These are phyloP conservation scores for Drosophila subpulchrella DNA, from an alignment of 1,140 invertebrate species.

Conservation along the genomic window DNA sequence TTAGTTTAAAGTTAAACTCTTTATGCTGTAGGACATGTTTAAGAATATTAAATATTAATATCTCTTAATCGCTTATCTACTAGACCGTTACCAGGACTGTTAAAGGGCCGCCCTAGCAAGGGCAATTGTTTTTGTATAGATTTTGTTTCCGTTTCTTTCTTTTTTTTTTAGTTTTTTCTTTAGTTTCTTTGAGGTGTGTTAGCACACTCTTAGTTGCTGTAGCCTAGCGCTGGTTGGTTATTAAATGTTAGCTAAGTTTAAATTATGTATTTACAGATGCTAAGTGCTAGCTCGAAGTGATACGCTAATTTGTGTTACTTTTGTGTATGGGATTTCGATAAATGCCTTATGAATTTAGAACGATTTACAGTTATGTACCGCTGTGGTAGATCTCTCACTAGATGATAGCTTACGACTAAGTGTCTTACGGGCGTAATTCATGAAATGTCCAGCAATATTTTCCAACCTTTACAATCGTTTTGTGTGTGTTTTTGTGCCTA, in stretches of 20 bases:
- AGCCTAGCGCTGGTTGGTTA: slow-evolving; percentile 32
- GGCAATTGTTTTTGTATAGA: slow-evolving; percentile 24
- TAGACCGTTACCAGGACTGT: slow-evolving; percentile 21
- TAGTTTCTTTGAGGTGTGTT: slow-evolving; percentile 34
- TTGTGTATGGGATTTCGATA: slow-evolving; percentile 29
- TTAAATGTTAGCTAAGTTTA: slow-evolving; percentile 28
- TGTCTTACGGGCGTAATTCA: slow-evolving; percentile 57
- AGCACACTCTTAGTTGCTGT: slow-evolving; percentile 31
- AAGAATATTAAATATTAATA: slow-evolving; percentile 84
- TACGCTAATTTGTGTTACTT: slow-evolving; percentile 52
- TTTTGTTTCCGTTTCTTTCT: slow-evolving; percentile 17
- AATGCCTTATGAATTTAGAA: slow-evolving; percentile 49
- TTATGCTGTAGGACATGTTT: slow-evolving; percentile 77
- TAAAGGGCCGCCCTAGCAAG: slow-evolving; percentile 24
- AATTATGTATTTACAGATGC: slow-evolving; percentile 44
- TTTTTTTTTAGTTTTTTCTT: slow-evolving; percentile 21
- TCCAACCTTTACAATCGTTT: slow-evolving; percentile 62
- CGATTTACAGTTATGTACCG: slow-evolving; percentile 49
- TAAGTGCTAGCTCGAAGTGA: slow-evolving; percentile 12
- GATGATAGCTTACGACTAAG: slow-evolving; percentile 45
- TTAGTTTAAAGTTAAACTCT: slow-evolving; percentile 63
- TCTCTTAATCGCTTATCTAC: slow-evolving; percentile 59
- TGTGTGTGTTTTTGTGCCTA: slow-evolving; percentile 35
- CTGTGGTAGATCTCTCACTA: slow-evolving; percentile 46
- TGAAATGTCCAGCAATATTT: slow-evolving; percentile 74